Base-by-base conservation (phyloP, 2,888 invertebrate species). In the Cheilosia vulpina region DNA sequence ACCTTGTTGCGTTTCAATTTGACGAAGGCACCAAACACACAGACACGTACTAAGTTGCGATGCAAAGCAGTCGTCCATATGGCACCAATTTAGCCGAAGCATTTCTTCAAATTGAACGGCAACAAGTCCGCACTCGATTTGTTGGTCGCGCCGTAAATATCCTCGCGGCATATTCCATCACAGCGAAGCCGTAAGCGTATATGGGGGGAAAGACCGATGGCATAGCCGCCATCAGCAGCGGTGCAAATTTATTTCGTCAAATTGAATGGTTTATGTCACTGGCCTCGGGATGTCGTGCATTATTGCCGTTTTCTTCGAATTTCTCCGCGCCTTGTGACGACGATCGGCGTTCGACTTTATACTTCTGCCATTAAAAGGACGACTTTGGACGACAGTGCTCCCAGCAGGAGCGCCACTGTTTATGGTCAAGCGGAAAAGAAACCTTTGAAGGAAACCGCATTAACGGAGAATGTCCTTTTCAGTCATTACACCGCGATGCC, bases 391-490 rank as follows among this genome's bases (percentile, higher is more conserved):
- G 58, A 63, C 58, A 21, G 71, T 58, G 69, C 58, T 38, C 31
- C 7, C 21, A 43, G 24, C 62, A 19, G 31, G 31, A 24, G 24
- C 27, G 50, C 47, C 50, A 57, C 58, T 69, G 79, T 84, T 84
- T 84, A 84, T 84, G 80, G 65, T 69, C 69, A 71, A 84, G 55
- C 84, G 84, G 84, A 84, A 84, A 71, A 66, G 75, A 80, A 84
- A 84, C 75, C 65, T 84, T 84, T 71, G 75, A 85, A 85, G 85
- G 85, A 85, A 85, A 85, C 81, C 80, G 72, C 85, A 85, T 85
- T 85, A 81, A 81, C 80, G 17, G 81, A 77, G 82, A 82, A 87
- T 87, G 87, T 87, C 87, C 87, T 87, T 87, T 87, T 82, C 81
- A 85, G 85, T 85, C 85, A 85, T 85, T 81, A 81, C 80, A 72